These are phyloP conservation scores for Prunella fulvescens DNA, from an alignment of 2,113 vertebrate species.

Conservation along the genomic window DNA sequence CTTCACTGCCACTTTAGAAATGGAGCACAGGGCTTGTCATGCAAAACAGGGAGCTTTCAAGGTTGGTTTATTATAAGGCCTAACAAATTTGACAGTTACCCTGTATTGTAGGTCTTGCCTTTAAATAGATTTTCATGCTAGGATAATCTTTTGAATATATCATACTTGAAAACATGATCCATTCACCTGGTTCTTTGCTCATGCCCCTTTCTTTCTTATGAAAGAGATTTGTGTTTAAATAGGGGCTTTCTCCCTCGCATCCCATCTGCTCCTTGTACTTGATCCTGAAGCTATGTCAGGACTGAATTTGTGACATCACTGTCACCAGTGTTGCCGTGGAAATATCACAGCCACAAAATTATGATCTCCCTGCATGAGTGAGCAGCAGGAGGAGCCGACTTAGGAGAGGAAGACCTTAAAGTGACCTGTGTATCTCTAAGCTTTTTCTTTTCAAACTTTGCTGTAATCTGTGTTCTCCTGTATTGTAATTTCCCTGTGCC, in stretches of 20 bases:
- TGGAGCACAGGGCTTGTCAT: slow-evolving; percentile 17
- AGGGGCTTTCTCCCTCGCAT: slow-evolving; percentile 58
- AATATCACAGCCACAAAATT: slow-evolving; percentile 54
- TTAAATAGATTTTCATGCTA: slow-evolving; percentile 69
- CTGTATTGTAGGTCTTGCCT: slow-evolving; percentile 56
- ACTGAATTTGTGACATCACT: slow-evolving; percentile 60
- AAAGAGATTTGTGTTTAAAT: slow-evolving; percentile 71
- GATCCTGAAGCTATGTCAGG: slow-evolving; percentile 55
- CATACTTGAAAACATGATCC: slow-evolving; percentile 56
- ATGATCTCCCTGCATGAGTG: slow-evolving; percentile 35
- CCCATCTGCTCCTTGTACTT: slow-evolving; percentile 64
- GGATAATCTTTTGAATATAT: slow-evolving; percentile 67
- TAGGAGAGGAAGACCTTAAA: slow-evolving; percentile 11
- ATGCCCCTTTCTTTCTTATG: slow-evolving; percentile 58
- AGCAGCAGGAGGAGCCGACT: slow-evolving; percentile 23
- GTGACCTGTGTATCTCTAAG: background rate
- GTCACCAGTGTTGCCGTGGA: slow-evolving; percentile 56
- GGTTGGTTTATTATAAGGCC: slow-evolving; percentile 49
- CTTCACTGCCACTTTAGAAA: slow-evolving; percentile 1
- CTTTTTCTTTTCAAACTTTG: slow-evolving; percentile 2
- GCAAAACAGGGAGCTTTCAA: slow-evolving; percentile 54
- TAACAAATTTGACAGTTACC: slow-evolving; percentile 60
- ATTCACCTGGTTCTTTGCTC: slow-evolving; percentile 62
- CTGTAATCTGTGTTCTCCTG: background rate
- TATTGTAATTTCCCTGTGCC: background rate